These are phyloP conservation scores for Desmodus rotundus DNA, from an alignment of 2,113 vertebrate species.

Conservation along the genomic window DNA sequence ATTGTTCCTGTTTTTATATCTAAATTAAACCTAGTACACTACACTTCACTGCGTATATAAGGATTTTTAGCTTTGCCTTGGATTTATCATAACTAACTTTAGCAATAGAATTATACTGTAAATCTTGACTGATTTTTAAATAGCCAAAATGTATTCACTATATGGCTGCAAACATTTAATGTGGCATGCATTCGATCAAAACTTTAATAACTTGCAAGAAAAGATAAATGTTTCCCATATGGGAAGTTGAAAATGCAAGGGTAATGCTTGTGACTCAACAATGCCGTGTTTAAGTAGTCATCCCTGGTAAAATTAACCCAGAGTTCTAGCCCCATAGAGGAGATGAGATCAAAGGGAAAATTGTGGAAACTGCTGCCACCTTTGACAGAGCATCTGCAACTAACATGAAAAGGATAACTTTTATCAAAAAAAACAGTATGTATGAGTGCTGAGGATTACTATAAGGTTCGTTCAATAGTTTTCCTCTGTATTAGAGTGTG, in stretches of 20 bases:
- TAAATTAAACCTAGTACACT: not conserved
- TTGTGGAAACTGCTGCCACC: not conserved
- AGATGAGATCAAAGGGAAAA: constrained; percentile 46
- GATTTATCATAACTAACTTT: not conserved
- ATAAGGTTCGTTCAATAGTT: not conserved
- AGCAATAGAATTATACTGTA: not conserved
- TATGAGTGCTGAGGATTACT: not conserved
- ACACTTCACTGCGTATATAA: not conserved
- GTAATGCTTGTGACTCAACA: not conserved
- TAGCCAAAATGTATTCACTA: not conserved
- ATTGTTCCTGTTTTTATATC: not conserved
- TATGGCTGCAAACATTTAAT: constrained; percentile 9
- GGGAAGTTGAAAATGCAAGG: constrained; percentile 31
- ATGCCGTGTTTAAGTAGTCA: not conserved
- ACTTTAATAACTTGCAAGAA: constrained; percentile 36
- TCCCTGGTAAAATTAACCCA: constrained; percentile 32
- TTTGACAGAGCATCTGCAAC: not conserved
- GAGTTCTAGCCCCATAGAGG: not conserved
- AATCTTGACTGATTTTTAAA: constrained; percentile 21
- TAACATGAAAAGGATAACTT: not conserved
- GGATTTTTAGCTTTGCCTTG: constrained; percentile 1
- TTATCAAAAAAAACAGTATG: not conserved
- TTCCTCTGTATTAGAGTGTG: not conserved
- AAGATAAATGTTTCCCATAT: constrained; percentile 56
- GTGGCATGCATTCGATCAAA: constrained; percentile 24